phyloP scores from a whole-genome alignment of 2,888 invertebrate species.

The Patella caerulea region DNA sequence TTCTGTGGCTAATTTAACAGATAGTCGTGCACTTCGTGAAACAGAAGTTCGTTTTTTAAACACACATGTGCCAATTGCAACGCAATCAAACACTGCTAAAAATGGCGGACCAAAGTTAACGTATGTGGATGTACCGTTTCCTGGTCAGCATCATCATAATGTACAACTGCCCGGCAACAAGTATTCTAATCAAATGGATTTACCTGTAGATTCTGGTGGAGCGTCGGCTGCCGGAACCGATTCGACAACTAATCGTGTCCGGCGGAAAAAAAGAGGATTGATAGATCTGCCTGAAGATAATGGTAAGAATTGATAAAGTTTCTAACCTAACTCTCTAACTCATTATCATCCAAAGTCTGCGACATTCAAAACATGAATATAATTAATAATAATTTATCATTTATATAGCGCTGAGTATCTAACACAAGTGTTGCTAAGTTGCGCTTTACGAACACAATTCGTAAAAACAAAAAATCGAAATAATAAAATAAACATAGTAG shows the following conservation, averaged over 20 bases:
- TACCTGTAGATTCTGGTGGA: neutral
- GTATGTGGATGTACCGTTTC: slow-evolving; percentile 52
- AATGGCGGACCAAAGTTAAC: slow-evolving; percentile 34
- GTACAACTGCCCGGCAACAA: no score
- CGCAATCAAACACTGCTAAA: neutral
- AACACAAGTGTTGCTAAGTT: no score
- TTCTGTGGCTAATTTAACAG: slow-evolving; percentile 50
- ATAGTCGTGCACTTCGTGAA: slow-evolving; percentile 57
- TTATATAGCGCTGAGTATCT: no score
- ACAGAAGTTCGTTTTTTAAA: slow-evolving; percentile 62
- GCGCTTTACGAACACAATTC: no score
- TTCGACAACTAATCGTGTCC: slow-evolving; percentile 15
- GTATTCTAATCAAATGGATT: slow-evolving; percentile 7
- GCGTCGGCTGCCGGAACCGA: slow-evolving; percentile 16
- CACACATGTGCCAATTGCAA: slow-evolving; percentile 36
- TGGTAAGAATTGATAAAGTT: slow-evolving; percentile 15
- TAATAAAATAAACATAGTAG: no score
- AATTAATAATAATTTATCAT: no score
- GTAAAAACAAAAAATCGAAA: no score
- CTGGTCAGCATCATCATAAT: slow-evolving; percentile 20
- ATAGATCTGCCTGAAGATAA: slow-evolving; percentile 30
- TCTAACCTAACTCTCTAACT: neutral
- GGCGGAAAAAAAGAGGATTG: slow-evolving; percentile 21
- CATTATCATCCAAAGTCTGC: no score
- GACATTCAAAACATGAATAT: no score